A percentile compares a stretch with the other conserved stretches of the same genome.
Conservation (phyloP, 2,888 invertebrate genomes). For the Mellilla xanthometata region DNA sequence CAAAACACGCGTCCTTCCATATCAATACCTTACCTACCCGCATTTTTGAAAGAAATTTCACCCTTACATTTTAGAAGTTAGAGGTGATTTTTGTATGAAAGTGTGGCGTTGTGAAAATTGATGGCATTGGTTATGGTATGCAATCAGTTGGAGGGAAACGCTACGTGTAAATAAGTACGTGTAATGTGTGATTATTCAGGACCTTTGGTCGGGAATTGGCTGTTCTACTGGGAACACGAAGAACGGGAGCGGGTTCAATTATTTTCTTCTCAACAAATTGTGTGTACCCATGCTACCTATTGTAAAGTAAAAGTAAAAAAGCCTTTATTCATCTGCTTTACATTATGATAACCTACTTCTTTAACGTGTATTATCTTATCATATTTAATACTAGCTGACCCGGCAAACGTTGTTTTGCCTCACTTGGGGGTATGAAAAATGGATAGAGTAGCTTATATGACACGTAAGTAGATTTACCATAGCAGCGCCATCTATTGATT, state of each 20-base stretch:
- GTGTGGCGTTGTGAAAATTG: slow-evolving; percentile 34
- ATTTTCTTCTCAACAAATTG: no score
- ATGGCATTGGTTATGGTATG: slow-evolving; percentile 36
- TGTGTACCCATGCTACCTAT: no score
- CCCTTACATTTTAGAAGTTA: accelerated
- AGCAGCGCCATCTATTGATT: no score
- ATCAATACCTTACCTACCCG: slow-evolving; percentile 41
- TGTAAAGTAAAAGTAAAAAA: no score
- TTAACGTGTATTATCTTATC: no score
- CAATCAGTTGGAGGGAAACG: slow-evolving; percentile 38
- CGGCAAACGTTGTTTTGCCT: no score
- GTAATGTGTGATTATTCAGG: slow-evolving; percentile 21
- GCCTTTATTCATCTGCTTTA: no score
- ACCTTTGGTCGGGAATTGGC: slow-evolving; percentile 8
- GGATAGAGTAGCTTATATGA: no score
- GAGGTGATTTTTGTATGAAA: slow-evolving; percentile 13
- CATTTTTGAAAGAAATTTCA: slow-evolving; percentile 3
- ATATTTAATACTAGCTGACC: no score
- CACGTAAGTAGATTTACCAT: no score
- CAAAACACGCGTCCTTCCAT: slow-evolving; percentile 60
- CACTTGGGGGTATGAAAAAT: no score
- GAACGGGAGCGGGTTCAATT: background rate
- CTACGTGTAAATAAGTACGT: slow-evolving; percentile 28
- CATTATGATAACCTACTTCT: no score
- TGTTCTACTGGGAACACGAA: slow-evolving; percentile 4